Base-by-base conservation (phyloP, 2,113 vertebrate genomes). In the Addax nasomaculatus region DNA sequence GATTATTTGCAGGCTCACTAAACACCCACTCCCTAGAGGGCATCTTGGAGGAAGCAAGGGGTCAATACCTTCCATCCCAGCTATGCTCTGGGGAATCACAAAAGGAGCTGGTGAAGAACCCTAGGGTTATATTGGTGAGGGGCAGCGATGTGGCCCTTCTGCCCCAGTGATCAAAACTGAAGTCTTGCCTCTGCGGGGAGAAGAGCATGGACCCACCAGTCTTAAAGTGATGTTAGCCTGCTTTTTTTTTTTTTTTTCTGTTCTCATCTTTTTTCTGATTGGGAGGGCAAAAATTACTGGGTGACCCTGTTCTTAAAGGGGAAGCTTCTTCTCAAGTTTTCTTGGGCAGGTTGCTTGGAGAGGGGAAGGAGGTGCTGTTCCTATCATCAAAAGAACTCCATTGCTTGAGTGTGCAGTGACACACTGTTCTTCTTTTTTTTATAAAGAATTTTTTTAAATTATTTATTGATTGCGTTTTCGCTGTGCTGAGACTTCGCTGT, bases 111-210 rank as follows among this genome's bases (percentile, higher is more conserved):
- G 14, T 23, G 11, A 85, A 81, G 67, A 94, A 60, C 53, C 62
- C 17, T 29, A 19, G 6, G 7, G 4, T 92, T 86, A n/a, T 88
- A 17, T 87, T 84, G 47, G 12, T 27, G 64, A 47, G 58, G 90
- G 91, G 6, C 43, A 55, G 45, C 2, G 2, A 70, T 9, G 15
- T 23, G 45, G 8, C n/a, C 27, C 25, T 80, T n/a, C 36, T 19
- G 36, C 29, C 81, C 83, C 36, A 23, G 91, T 93, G 51, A 93
- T 91, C 79, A 79, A 91, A 89, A 93, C 10, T 39, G 67, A 39
- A 84, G 45, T 23, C 21, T 27, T 39, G 39, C 43, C 21, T 73
- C 62, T 21, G 43, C 43, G 7, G 30, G 17, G 21, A 30, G 62
- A 23, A 43, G 8, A 88, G 53, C 70, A 25, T 16, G 85, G 58